Evolutionary conservation across 2,797 vertebrate genomes (phyloP).

Genomic region (Diplodus sargus): DNA sequence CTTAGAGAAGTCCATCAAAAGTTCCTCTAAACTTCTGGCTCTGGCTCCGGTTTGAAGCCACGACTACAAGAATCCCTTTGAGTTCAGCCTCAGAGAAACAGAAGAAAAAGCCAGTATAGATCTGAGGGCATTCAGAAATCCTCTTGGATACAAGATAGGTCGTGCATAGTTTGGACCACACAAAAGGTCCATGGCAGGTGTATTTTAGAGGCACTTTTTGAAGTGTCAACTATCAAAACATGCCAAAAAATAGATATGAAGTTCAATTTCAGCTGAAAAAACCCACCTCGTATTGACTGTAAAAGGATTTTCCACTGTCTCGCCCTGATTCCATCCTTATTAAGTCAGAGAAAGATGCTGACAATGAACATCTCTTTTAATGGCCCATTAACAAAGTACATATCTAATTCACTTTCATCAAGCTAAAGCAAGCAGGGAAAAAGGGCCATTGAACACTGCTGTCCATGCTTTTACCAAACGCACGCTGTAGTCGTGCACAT

Average conservation of each 20-base stretch:
- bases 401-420: slow-evolving; percentile 75
- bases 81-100: not conserved
- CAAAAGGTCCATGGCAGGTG: not conserved
- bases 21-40: slow-evolving; percentile 5
- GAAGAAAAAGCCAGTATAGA: not conserved
- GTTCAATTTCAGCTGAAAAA: not conserved
- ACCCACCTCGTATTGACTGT: slow-evolving; percentile 2
- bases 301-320: slow-evolving; percentile 7
- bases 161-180: not conserved
- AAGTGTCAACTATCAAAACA: slow-evolving; percentile 22
- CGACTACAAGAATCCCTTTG: not conserved
- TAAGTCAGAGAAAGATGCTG: slow-evolving; percentile 68
- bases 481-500: slow-evolving; percentile 51
- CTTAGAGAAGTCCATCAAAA: not conserved
- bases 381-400: slow-evolving; percentile 68
- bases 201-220: not conserved
- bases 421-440: slow-evolving; percentile 69
- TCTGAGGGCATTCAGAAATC: slow-evolving; percentile 9
- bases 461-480: slow-evolving; percentile 59
- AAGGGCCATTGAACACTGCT: slow-evolving; percentile 60
- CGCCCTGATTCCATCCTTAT: slow-evolving; percentile 45
- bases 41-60: not conserved
- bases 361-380: slow-evolving; percentile 65
- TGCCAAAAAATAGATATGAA: not conserved
- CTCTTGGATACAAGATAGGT: slow-evolving; percentile 5